phyloP scores from a whole-genome alignment of 2,888 invertebrate species.

The Drosophila falleni region DNA sequence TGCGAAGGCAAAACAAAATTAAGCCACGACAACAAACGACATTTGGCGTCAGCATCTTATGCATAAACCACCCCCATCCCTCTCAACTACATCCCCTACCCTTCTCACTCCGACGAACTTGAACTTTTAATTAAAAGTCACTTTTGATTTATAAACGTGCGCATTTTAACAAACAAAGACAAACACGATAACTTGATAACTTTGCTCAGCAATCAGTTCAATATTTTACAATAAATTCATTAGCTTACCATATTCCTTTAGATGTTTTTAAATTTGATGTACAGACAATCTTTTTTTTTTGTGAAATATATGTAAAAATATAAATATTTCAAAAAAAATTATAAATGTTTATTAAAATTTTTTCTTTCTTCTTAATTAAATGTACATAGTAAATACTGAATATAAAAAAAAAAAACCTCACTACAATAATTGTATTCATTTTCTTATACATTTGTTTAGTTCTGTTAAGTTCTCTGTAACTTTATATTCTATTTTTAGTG shows the following conservation, averaged over 20 bases:
- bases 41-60: conserved; percentile 79
- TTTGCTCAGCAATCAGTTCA: conserved; percentile 22
- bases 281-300: background rate
- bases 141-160: conserved; percentile 78
- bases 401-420: too few species aligned
- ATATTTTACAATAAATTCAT: conserved; percentile 34
- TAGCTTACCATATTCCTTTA: conserved; percentile 1
- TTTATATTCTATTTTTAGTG: too few species aligned
- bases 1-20: conserved; percentile 78
- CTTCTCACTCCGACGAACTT: conserved; percentile 42
- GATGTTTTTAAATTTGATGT: background rate
- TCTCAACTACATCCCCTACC: background rate
- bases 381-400: too few species aligned
- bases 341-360: too few species aligned
- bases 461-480: too few species aligned
- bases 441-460: too few species aligned
- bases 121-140: conserved; percentile 82
- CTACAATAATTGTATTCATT: too few species aligned
- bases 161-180: conserved; percentile 54
- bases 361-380: too few species aligned
- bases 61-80: conserved; percentile 36
- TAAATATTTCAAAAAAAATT: too few species aligned
- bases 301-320: too few species aligned
- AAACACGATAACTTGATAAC: conserved; percentile 44
- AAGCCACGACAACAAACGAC: conserved; percentile 75